Evolutionary conservation across 2,888 invertebrate species (phyloP).

Genomic region (Meghimatium bilineatum): DNA sequence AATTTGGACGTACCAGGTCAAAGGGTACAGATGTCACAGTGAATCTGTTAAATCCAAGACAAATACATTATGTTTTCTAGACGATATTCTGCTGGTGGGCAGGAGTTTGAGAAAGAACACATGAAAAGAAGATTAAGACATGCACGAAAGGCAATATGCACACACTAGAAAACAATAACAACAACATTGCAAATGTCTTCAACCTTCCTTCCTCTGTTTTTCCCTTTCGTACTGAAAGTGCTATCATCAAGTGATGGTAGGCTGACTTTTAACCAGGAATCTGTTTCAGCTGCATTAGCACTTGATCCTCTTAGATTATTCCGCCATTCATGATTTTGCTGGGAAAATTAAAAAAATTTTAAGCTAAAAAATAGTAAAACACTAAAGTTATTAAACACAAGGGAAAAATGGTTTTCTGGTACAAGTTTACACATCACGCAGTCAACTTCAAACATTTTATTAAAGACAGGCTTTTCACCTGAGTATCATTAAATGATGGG

Average conservation of each 20-base stretch:
- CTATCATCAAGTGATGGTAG: background rate
- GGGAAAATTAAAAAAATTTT: background rate
- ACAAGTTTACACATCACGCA: too few relatives aligned
- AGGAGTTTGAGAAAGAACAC: too few relatives aligned
- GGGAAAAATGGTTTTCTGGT: too few relatives aligned
- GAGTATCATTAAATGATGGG: too few relatives aligned
- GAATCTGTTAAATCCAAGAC: too few relatives aligned
- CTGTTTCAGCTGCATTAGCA: constrained; percentile 4
- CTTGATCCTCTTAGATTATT: constrained; percentile 50
- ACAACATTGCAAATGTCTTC: background rate
- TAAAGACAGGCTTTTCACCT: too few relatives aligned
- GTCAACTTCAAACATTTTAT: too few relatives aligned
- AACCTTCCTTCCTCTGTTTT: constrained; percentile 50
- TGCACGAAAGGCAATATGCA: too few relatives aligned
- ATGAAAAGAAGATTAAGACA: background rate
- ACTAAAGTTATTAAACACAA: too few relatives aligned
- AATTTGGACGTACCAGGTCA: too few relatives aligned
- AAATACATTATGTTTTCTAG: too few relatives aligned
- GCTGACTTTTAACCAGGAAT: constrained; percentile 25
- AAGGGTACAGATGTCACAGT: too few relatives aligned
- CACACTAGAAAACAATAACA: background rate
- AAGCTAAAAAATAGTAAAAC: background rate
- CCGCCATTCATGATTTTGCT: constrained; percentile 71
- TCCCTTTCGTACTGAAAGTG: background rate
- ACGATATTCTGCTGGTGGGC: background rate